phyloP scores from a whole-genome alignment of 2,888 invertebrate genomes.

The Xestia rhomboidea region DNA sequence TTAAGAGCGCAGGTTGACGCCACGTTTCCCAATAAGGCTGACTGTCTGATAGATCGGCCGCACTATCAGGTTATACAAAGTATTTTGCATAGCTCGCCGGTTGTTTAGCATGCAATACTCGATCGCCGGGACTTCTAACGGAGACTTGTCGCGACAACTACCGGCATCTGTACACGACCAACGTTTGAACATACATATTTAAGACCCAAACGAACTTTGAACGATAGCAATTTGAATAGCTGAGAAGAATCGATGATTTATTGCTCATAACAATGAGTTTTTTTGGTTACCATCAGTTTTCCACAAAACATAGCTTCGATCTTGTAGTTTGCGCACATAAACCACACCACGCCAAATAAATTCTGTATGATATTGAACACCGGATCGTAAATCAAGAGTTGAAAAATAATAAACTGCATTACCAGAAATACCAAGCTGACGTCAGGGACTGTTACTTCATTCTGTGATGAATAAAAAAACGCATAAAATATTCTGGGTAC shows the following conservation, averaged over 20 bases:
- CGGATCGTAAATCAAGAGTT: conserved; percentile 44
- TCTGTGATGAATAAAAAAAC: conserved; percentile 40
- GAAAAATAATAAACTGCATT: conserved; percentile 50
- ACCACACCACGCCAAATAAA: conserved; percentile 34
- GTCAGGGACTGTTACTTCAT: conserved; percentile 49
- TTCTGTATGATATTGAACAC: conserved; percentile 48
- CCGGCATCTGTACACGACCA: conserved; percentile 73
- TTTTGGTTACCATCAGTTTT: conserved; percentile 22
- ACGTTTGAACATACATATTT: conserved; percentile 57
- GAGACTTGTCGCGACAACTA: conserved; percentile 83
- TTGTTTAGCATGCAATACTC: conserved; percentile 84
- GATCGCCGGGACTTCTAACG: conserved; percentile 80
- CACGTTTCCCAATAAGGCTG: conserved; percentile 78
- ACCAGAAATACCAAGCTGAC: conserved; percentile 46
- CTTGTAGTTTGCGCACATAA: conserved; percentile 21
- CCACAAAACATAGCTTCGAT: conserved; percentile 19
- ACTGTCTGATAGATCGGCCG: conserved; percentile 75
- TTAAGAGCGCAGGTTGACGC: conserved; percentile 74
- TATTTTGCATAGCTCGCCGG: conserved; percentile 76
- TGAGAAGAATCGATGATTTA: conserved; percentile 22
- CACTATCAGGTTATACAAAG: conserved; percentile 74
- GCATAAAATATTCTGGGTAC: conserved; percentile 54
- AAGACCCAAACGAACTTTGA: conserved; percentile 44
- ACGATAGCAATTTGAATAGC: conserved; percentile 35
- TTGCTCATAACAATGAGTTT: not conserved